phyloP scores from a whole-genome alignment of 2,888 invertebrate genomes.

The Scaptomyza parva region DNA sequence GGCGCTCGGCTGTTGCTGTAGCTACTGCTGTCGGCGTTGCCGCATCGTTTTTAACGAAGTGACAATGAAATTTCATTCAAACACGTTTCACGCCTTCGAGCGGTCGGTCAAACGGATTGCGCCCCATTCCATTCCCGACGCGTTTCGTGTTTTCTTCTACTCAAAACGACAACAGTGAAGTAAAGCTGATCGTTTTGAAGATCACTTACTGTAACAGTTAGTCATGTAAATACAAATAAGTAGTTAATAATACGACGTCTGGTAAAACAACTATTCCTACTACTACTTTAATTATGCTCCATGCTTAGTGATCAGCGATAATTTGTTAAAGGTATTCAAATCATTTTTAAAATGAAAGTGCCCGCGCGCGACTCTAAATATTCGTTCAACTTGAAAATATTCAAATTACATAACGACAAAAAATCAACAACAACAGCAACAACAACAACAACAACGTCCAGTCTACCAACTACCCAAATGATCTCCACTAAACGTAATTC shows the following conservation, averaged over 20 bases:
- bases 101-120: conserved; percentile 73
- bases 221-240: conserved; percentile 45
- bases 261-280: conserved; percentile 27
- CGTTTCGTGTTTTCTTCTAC: conserved; percentile 30
- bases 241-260: conserved; percentile 4
- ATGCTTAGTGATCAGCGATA: conserved; percentile 21
- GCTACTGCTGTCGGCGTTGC: conserved; percentile 38
- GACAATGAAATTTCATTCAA: conserved; percentile 79
- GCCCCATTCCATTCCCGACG: conserved; percentile 21
- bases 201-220: conserved; percentile 31
- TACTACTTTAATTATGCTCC: too few species aligned
- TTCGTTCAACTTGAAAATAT: conserved; percentile 83
- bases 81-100: conserved; percentile 74
- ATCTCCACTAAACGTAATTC: conserved; percentile 73
- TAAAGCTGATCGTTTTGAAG: conserved; percentile 32
- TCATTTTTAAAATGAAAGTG: conserved; percentile 77
- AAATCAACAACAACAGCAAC: conserved; percentile 48
- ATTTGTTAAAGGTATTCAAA: conserved; percentile 26
- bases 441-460: conserved; percentile 39
- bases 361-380: conserved; percentile 76
- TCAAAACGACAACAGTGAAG: conserved; percentile 35
- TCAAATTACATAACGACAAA: conserved; percentile 81
- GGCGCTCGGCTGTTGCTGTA: conserved; percentile 50
- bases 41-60: conserved; percentile 62
- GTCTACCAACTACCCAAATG: conserved; percentile 50